phyloP scores from a whole-genome alignment of 2,888 invertebrate genomes.

The Drosophila rubida region DNA sequence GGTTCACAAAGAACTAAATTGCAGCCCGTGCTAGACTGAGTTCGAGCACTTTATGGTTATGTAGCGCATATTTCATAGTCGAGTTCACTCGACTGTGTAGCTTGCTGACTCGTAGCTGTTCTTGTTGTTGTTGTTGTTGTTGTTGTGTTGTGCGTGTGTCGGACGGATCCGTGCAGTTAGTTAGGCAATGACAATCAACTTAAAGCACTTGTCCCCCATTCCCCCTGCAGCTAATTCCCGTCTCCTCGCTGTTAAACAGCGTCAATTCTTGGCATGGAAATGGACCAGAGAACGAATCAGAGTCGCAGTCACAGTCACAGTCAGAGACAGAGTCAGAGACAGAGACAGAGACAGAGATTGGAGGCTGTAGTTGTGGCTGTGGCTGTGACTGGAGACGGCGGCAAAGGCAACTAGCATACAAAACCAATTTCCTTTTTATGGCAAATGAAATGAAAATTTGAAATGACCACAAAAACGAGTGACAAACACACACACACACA shows the following conservation, averaged over 20 bases:
- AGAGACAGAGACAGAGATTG: not conserved
- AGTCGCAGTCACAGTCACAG: not conserved
- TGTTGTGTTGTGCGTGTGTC: slow-evolving; percentile 22
- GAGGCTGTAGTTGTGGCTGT: not conserved
- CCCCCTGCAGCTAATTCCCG: not conserved
- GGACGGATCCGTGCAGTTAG: slow-evolving; percentile 40
- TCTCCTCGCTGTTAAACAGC: slow-evolving; percentile 1
- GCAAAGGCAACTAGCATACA: slow-evolving; percentile 65
- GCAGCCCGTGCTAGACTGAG: too few relatives aligned
- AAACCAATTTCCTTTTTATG: slow-evolving; percentile 81
- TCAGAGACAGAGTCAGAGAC: not conserved
- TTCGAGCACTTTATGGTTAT: too few relatives aligned
- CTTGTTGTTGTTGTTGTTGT: slow-evolving; percentile 11
- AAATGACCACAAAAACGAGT: slow-evolving; percentile 78
- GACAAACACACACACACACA: slow-evolving; percentile 44
- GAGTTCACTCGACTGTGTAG: not conserved
- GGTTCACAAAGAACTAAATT: too few relatives aligned
- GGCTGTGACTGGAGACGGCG: slow-evolving; percentile 1
- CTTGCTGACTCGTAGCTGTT: too few relatives aligned
- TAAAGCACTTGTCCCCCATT: slow-evolving; percentile 14
- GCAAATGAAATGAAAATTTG: slow-evolving; percentile 80
- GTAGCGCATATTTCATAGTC: not conserved
- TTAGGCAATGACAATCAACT: slow-evolving; percentile 57
- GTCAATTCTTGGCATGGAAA: slow-evolving; percentile 22
- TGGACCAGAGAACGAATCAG: not conserved